Conservation (phyloP, 1,140 invertebrate genomes). For the Pemphigus obesinymphae region DNA sequence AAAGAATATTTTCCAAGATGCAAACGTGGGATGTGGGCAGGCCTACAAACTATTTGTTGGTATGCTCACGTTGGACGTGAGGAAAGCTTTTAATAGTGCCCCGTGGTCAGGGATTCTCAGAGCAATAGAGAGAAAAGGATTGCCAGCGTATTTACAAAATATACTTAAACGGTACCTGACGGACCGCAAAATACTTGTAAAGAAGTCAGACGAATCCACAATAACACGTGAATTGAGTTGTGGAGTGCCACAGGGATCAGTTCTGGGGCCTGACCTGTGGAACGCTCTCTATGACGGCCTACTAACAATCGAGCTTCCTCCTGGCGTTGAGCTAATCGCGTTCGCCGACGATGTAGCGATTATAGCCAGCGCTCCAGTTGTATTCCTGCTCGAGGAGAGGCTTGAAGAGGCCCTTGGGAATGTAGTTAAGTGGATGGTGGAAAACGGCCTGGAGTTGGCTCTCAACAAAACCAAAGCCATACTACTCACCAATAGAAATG, state of each 20-base stretch:
- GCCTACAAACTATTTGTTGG: neutral
- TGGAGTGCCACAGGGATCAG: slow-evolving; percentile 3
- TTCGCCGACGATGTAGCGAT: slow-evolving; percentile 10
- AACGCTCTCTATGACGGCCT: slow-evolving; percentile 1
- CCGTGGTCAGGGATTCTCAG: too few relatives aligned
- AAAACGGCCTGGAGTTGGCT: neutral
- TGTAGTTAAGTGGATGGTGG: neutral
- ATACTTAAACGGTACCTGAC: neutral
- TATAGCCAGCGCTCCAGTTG: neutral
- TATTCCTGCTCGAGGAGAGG: neutral
- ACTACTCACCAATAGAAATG: neutral
- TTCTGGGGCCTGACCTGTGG: slow-evolving; percentile 1
- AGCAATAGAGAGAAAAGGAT: too few relatives aligned
- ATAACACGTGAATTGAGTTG: neutral
- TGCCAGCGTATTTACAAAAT: too few relatives aligned
- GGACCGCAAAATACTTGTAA: neutral
- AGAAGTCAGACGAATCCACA: neutral
- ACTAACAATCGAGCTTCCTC: neutral
- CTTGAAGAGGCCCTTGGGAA: neutral
- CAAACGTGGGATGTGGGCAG: neutral
- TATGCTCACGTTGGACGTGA: too few relatives aligned
- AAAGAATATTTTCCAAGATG: neutral
- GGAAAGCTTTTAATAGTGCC: too few relatives aligned
- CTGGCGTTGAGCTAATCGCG: neutral
- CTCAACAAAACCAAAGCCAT: neutral